Evolutionary conservation across 2,797 vertebrate species (phyloP).

Genomic region (Pristis pectinata): DNA sequence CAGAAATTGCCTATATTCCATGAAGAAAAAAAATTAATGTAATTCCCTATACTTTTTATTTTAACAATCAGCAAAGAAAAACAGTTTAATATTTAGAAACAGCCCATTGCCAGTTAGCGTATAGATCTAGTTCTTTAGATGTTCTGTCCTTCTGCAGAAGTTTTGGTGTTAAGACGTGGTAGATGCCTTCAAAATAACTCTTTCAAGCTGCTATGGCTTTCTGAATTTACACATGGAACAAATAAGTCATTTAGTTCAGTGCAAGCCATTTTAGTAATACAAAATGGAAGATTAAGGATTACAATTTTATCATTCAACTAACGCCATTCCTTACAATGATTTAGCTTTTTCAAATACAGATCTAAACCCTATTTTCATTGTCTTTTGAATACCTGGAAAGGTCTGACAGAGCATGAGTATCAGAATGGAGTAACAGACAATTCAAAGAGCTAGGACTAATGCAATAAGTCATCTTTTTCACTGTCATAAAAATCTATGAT

Average conservation of each 20-base stretch:
- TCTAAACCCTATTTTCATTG: neutral
- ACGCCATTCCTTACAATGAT: too few species aligned
- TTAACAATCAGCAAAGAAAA: neutral
- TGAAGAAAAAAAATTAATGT: too few species aligned
- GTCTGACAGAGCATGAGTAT: neutral
- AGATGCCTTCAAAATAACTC: neutral
- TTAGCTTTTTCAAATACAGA: neutral
- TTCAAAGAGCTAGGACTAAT: neutral
- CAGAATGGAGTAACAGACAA: neutral
- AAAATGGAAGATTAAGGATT: slow-evolving; percentile 1
- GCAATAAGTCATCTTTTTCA: neutral
- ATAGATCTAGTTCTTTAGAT: neutral
- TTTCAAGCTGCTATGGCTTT: neutral
- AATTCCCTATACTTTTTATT: neutral
- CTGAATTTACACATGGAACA: neutral
- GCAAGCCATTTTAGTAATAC: neutral
- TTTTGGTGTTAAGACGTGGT: neutral
- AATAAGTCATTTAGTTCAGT: neutral
- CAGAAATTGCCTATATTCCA: neutral
- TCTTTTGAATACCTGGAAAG: neutral
- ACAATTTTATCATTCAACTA: neutral
- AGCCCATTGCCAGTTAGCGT: neutral
- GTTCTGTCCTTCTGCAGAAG: neutral
- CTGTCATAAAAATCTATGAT: neutral
- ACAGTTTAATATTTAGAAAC: neutral